Conservation (phyloP, 2,888 invertebrate species). For the Beris chalybata region DNA sequence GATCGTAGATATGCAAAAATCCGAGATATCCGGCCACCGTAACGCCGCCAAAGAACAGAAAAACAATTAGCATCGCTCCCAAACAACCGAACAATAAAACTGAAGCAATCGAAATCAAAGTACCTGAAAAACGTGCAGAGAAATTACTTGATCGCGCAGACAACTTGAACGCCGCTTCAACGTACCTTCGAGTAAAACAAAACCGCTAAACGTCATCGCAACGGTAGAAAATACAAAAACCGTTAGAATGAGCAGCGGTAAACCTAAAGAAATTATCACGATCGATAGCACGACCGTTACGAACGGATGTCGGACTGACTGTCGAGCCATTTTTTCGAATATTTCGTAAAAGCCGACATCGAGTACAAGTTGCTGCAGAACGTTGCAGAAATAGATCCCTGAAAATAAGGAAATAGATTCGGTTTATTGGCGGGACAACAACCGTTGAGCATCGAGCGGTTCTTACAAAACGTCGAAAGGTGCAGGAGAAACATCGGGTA, state of each 20-base stretch:
- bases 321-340: conserved; percentile 37
- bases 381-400: conserved; percentile 1
- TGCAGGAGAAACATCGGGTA: conserved; percentile 4
- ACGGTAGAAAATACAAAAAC: conserved; percentile 51
- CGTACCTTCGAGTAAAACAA: conserved; percentile 53
- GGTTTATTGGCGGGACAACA: neutral
- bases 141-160: conserved; percentile 1
- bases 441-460: no score
- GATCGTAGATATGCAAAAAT: conserved; percentile 48
- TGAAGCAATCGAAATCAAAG: conserved; percentile 50
- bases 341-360: conserved; percentile 4
- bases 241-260: conserved; percentile 50
- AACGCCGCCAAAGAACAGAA: conserved; percentile 46
- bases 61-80: conserved; percentile 45
- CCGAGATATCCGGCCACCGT: conserved; percentile 50
- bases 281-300: conserved; percentile 38
- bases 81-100: conserved; percentile 50
- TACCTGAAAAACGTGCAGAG: conserved; percentile 44
- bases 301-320: conserved; percentile 42
- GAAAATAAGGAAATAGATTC: neutral
- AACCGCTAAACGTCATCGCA: conserved; percentile 52
- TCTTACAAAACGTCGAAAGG: neutral
- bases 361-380: neutral
- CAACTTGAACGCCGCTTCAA: neutral
- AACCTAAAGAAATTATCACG: conserved; percentile 40